phyloP scores from a whole-genome alignment of 2,797 vertebrate genomes.

The Phrynocephalus forsythii region DNA sequence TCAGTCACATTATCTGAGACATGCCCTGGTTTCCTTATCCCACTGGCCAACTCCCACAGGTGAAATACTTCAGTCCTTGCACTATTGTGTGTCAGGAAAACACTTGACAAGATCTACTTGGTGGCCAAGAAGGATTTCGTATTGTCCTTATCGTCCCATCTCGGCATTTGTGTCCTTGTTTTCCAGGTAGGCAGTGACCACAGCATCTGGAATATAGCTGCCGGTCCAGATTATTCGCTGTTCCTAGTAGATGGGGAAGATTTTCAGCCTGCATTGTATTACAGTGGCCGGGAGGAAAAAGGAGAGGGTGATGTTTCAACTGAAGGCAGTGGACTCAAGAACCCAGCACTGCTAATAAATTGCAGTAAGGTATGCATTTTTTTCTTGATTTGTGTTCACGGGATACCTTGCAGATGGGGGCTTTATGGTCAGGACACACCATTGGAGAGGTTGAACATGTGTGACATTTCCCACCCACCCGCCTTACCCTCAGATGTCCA shows the following conservation, averaged over 20 bases:
- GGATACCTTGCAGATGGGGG: background rate
- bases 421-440: background rate
- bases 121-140: background rate
- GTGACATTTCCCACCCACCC: background rate
- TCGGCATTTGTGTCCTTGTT: background rate
- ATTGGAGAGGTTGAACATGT: background rate
- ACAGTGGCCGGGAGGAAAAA: slow-evolving; percentile 87
- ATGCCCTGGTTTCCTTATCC: background rate
- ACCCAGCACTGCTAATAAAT: slow-evolving; percentile 85
- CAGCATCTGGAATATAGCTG: slow-evolving; percentile 88
- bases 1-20: background rate
- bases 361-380: slow-evolving; percentile 88
- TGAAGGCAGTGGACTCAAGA: slow-evolving; percentile 80
- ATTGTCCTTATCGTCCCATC: slow-evolving; percentile 4
- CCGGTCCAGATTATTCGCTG: slow-evolving; percentile 89
- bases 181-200: slow-evolving; percentile 86
- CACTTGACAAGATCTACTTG: background rate
- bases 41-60: background rate
- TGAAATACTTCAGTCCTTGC: background rate
- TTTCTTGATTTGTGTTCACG: slow-evolving; percentile 9
- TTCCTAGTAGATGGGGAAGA: slow-evolving; percentile 93
- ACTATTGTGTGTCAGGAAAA: background rate
- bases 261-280: slow-evolving; percentile 93
- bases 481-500: too few relatives aligned
- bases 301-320: slow-evolving; percentile 68